Evolutionary conservation across 2,113 vertebrate genomes (phyloP), one percentile per base, ranked within the genome.

Genomic region (Pangasianodon gigas): DNA sequence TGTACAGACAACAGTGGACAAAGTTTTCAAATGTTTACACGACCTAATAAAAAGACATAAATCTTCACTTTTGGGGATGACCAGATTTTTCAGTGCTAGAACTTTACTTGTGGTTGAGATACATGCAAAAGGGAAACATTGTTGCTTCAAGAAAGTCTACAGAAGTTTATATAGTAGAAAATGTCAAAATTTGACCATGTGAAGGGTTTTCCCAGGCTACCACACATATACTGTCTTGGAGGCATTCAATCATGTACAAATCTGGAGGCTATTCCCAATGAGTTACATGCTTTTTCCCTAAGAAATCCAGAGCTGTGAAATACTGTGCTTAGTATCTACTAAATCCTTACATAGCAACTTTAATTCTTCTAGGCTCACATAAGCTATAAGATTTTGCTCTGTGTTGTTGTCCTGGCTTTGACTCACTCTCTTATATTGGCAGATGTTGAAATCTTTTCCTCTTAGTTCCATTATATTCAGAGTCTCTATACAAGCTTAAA

Each of bases 381-480:
- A 29, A 26, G 24, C 44, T 79, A 79, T 48, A 74, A 19, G 5
- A 9, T 48, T 79, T 48, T 48, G 41, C 19, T 9, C 37, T 79
- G 44, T 79, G 10, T 48, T 48, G 10, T 26, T 51, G 18, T 46
- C 16, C 44, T 46, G 41, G 41, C 41, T 77, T 46, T 4, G 44
- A 77, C 44, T 77, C 44, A 11, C 19, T 11, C 44, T 48, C 74
- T 77, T 48, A 44, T 9, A 13, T 0, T 77, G 74, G 26, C 24
- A 26, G 44, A 77, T 5, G 74, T 29, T 75, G 74, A 75, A 75
- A 75, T 24, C 41, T 75, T 79, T 29, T 48, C 11, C 46, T 79
- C 44, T 79, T 79, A 65, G 29, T 26, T 60, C 51, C 5, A 32
- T n/a, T 71, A 48, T 67, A 82, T 85, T 89, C 89, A 56, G 48